Percentiles rank a stretch among this genome's conserved stretches.
Conservation (phyloP, 2,113 vertebrate species). For the Psammodynastes pulverulentus region DNA sequence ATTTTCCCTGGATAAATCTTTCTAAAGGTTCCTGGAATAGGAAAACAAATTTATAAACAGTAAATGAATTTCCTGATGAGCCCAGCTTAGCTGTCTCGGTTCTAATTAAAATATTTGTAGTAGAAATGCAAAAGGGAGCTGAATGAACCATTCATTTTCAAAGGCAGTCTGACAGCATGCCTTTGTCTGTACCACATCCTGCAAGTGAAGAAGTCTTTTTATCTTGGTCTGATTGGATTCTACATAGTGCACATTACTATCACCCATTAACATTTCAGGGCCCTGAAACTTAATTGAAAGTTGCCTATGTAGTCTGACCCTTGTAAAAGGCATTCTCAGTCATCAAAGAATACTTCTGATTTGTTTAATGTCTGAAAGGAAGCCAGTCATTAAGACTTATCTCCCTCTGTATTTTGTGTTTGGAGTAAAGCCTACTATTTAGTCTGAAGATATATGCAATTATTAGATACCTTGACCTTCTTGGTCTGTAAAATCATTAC, state of each 20-base stretch:
- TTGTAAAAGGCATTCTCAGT: conserved; percentile 43
- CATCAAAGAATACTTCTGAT: conserved; percentile 45
- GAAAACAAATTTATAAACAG: conserved; percentile 38
- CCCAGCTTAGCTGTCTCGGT: background rate
- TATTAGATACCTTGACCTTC: background rate
- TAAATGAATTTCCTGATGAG: conserved; percentile 23
- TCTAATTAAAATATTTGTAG: conserved; percentile 30
- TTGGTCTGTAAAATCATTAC: conserved; percentile 6
- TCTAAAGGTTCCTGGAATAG: conserved; percentile 28
- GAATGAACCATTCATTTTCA: conserved; percentile 31
- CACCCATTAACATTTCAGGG: conserved; percentile 51
- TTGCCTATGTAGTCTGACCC: conserved; percentile 27
- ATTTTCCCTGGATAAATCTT: conserved; percentile 43
- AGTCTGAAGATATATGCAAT: background rate
- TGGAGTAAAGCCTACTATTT: background rate
- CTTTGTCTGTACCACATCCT: conserved; percentile 46
- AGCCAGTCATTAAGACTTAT: background rate
- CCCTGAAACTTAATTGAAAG: conserved; percentile 32
- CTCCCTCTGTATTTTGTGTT: background rate
- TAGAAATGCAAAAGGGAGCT: conserved; percentile 32
- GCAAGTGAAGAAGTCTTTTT: conserved; percentile 17
- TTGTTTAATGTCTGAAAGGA: conserved; percentile 40
- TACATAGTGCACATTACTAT: background rate
- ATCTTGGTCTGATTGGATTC: conserved; percentile 33
- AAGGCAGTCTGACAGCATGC: conserved; percentile 29